Evolutionary conservation across 2,888 invertebrate species (phyloP), one percentile per base, ranked within the genome.

Genomic region (Philereme vetulata): DNA sequence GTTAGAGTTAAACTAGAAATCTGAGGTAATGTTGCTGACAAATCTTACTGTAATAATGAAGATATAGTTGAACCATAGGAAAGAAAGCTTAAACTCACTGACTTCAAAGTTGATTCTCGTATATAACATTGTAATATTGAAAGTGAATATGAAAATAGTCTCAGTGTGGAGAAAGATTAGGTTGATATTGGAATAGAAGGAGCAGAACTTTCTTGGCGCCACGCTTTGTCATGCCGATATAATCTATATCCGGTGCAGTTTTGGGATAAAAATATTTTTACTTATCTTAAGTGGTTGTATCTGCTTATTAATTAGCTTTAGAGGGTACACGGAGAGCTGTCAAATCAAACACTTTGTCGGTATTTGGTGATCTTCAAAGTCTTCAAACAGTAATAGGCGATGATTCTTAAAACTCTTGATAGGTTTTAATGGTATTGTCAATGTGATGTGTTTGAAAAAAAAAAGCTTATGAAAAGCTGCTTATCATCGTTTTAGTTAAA

Each of bases 271-370:
- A 91, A 90, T 89, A 90, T 91, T 92, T 89, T 88, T 85, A 89
- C 88, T 90, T 90, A 91, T 92, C 91, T 90, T 90, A 91, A 92
- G 92, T 91, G 91, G 89, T 86, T 91, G 90, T 90, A 91, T 91
- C 92, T 92, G 90, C 84, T 91, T 90, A 92, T 91, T 92, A 91
- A 92, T 91, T 92, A 91, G 84, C 81, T 83, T 84, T 82, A 77
- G 83, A 81, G 78, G 84, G 86, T 84, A 86, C 85, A 86, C 79
- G 84, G 84, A 74, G 83, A 83, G 88, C 92, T 90, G 91, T 90
- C 91, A 90, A 84, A 89, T 82, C 80, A 82, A 85, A 88, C 88
- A 87, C 91, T 90, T 89, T 90, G 90, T 84, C 90, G 90, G 90
- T 77, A 63, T 69, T 70, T 55, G 58, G 62, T 58, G 44, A 58